Conservation (phyloP, 2,797 vertebrate genomes). For the Enteromius argenteus region DNA sequence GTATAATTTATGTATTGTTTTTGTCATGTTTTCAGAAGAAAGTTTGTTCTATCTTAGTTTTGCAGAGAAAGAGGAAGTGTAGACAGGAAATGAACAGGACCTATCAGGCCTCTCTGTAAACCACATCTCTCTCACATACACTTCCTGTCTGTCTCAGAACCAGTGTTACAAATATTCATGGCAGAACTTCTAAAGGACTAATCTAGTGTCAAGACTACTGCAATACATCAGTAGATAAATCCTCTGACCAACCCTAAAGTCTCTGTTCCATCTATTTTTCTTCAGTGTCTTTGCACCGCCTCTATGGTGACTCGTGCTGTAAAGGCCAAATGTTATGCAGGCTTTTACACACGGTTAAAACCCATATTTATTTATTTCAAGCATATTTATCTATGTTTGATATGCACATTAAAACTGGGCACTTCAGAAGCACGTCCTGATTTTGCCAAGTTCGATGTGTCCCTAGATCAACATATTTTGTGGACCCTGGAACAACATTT, state of each 20-base stretch:
- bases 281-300: not conserved
- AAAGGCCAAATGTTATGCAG: not conserved
- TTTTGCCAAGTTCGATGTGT: too few species aligned
- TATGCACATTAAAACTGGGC: not conserved
- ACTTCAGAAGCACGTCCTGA: not conserved
- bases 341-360: not conserved
- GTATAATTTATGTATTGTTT: not conserved
- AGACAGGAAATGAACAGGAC: constrained; percentile 76
- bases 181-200: not conserved
- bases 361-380: not conserved
- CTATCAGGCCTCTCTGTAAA: constrained; percentile 61
- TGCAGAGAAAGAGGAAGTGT: constrained; percentile 73
- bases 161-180: not conserved
- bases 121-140: constrained; percentile 23
- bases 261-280: not conserved
- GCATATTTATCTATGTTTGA: not conserved
- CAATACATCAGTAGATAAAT: not conserved
- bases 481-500: too few species aligned
- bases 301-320: not conserved
- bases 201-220: not conserved
- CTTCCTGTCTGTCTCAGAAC: not conserved
- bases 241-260: not conserved
- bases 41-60: not conserved
- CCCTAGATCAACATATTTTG: too few species aligned
- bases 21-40: not conserved